Base-by-base conservation (phyloP, 2,888 invertebrate genomes). In the Corbicula japonica region DNA sequence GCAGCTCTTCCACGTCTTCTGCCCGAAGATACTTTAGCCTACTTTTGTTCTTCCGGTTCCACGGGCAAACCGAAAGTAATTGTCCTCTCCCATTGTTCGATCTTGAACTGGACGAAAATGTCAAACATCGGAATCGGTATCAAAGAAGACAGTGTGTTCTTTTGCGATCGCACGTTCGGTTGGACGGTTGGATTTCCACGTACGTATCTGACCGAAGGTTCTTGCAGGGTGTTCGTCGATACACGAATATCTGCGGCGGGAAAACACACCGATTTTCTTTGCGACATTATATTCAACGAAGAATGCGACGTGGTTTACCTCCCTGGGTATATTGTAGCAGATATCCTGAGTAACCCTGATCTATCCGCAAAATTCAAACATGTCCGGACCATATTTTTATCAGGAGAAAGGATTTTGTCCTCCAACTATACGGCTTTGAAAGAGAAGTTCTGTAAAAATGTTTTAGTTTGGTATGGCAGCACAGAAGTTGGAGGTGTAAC, bases 11-110 rank as follows among this genome's bases (percentile, higher is more conserved):
- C 79, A 15, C 5, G 15, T 18, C 8, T 75, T 28, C 56, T 60
- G 15, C 79, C 79, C 8, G 79, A 79, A 50, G 79, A 79, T 30
- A 61, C 21, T 10, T 23, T 72, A 26, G 38, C 30, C 2, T 75
- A 62, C 30, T 75, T 79, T 48, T 61, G 50, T 12, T 66, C 79
- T 26, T 75, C 79, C n/a, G 79, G 75, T 26, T 75, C 75, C 1
- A 75, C 79, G 1, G 79, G 79, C 3, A 48, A 35, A 15, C 71
- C 75, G 15, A 79, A 79, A 23, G 28, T 23, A 4, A 54, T 79
- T 2, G 26, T 48, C 1, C 38, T 28, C 15, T 54, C 71, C n/a
- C 75, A 75, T 48, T 79, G 54, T 41, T 18, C 15, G 18, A 5
- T 75, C 10, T 26, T 79, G n/a, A 79, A 79, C 32, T 75, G 61